These are phyloP conservation scores for Sitta europaea DNA, from an alignment of 2,113 vertebrate species.

Conservation along the genomic window DNA sequence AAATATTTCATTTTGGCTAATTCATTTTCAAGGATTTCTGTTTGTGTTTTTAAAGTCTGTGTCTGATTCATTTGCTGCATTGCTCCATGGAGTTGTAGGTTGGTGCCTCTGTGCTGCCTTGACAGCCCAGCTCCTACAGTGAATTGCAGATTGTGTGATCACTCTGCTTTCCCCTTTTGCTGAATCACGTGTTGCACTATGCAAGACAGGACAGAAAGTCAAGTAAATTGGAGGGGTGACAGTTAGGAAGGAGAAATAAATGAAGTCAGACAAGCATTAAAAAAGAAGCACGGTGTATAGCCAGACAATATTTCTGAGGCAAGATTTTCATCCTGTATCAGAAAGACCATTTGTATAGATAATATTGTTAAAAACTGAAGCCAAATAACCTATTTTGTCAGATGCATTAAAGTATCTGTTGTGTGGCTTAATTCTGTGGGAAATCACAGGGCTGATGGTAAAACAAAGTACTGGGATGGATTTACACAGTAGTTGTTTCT, in stretches of 20 bases:
- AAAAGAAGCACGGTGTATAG: not conserved
- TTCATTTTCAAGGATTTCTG: not conserved
- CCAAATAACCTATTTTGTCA: not conserved
- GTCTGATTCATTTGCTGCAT: not conserved
- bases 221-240: not conserved
- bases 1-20: not conserved
- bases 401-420: not conserved
- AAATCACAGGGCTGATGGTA: not conserved
- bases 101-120: not conserved
- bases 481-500: not conserved
- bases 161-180: not conserved
- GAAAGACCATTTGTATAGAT: not conserved
- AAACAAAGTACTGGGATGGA: not conserved
- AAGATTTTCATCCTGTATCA: not conserved
- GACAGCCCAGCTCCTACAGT: not conserved
- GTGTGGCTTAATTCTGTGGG: not conserved
- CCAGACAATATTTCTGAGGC: not conserved
- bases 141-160: not conserved
- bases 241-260: not conserved
- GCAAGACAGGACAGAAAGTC: not conserved
- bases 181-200: not conserved
- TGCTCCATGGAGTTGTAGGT: not conserved
- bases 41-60: not conserved
- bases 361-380: not conserved
- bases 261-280: not conserved